Evolutionary conservation across 2,888 invertebrate species (phyloP).

Genomic region (Zelleria hepariella): DNA sequence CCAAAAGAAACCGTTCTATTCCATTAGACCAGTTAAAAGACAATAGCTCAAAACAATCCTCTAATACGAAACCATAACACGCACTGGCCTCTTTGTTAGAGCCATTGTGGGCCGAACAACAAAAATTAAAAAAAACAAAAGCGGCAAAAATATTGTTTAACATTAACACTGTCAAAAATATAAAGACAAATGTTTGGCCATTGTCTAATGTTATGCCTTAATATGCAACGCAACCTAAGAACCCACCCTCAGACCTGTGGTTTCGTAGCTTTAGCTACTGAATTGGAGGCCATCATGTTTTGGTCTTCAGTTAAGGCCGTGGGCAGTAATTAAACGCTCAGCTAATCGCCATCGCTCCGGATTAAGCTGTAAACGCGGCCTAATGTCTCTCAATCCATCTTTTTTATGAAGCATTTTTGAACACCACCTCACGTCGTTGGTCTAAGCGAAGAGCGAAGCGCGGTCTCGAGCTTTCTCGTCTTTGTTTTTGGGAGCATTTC

Average conservation of each 20-base stretch:
- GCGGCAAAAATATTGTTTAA: neutral
- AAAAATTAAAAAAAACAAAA: neutral
- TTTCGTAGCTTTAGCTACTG: neutral
- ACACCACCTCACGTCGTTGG: conserved; percentile 24
- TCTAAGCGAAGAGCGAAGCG: conserved; percentile 17
- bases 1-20: neutral
- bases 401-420: conserved; percentile 41
- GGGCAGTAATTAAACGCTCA: conserved; percentile 43
- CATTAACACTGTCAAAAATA: conserved; percentile 19
- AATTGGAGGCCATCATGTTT: neutral
- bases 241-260: neutral
- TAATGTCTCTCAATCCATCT: conserved; percentile 61
- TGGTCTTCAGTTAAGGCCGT: neutral
- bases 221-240: neutral
- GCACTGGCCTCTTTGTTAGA: neutral
- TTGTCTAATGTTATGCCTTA: conserved; percentile 29
- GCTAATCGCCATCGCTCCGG: conserved; percentile 49
- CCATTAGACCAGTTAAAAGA: neutral
- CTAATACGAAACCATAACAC: neutral
- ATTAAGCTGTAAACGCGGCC: conserved; percentile 52
- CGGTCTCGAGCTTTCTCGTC: neutral
- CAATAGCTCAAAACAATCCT: neutral
- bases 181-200: conserved; percentile 38
- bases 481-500: neutral
- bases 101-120: neutral